phyloP scores from a whole-genome alignment of 2,888 invertebrate species.

The Hypercompe scribonia region DNA sequence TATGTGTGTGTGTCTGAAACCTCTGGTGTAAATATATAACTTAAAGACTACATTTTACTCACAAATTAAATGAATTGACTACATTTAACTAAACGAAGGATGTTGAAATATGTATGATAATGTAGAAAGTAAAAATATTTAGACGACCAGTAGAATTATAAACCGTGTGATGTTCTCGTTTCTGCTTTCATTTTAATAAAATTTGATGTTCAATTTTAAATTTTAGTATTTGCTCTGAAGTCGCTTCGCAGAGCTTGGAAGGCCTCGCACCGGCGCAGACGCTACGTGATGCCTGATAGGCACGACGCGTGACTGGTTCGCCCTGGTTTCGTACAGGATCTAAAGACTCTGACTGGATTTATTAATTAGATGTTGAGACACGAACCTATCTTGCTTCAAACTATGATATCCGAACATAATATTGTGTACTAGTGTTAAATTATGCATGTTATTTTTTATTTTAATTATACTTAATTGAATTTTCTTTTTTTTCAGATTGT shows the following conservation, averaged over 20 bases:
- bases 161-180: constrained; percentile 55
- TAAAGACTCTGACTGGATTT: constrained; percentile 69
- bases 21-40: constrained; percentile 38
- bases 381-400: neutral
- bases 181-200: constrained; percentile 56
- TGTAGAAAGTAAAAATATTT: constrained; percentile 57
- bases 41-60: constrained; percentile 30
- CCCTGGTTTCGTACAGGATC: constrained; percentile 82
- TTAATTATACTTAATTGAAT: constrained; percentile 22
- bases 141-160: constrained; percentile 54
- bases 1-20: constrained; percentile 45
- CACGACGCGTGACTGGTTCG: constrained; percentile 81
- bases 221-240: constrained; percentile 40
- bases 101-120: constrained; percentile 48
- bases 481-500: constrained; percentile 71
- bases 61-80: constrained; percentile 29
- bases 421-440: neutral
- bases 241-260: constrained; percentile 22
- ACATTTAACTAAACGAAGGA: constrained; percentile 40
- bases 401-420: neutral
- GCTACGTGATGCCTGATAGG: constrained; percentile 69
- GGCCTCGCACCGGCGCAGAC: constrained; percentile 39
- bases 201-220: constrained; percentile 49
- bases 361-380: constrained; percentile 74
- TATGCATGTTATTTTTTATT: neutral